These are phyloP conservation scores for Noctua janthe DNA, from an alignment of 2,888 invertebrate genomes.

Conservation along the genomic window DNA sequence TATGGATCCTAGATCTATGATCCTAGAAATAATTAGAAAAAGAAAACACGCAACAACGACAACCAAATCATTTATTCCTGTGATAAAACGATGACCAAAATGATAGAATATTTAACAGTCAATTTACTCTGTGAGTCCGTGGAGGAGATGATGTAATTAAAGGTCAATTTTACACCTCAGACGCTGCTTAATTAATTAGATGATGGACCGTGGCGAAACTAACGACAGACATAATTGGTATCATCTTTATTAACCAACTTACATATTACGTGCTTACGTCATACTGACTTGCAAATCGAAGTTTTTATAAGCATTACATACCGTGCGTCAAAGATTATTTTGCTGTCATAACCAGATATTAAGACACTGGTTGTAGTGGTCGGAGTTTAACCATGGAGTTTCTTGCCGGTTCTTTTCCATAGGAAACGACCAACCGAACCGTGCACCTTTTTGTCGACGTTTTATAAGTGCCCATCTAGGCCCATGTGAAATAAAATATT, in stretches of 20 bases:
- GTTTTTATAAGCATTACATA: neutral
- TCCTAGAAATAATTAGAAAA: neutral
- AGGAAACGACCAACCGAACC: too few relatives aligned
- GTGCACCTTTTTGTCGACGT: too few relatives aligned
- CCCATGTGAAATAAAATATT: too few relatives aligned
- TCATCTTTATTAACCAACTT: neutral
- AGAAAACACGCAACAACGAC: neutral
- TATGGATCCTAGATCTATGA: too few relatives aligned
- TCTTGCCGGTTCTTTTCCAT: too few relatives aligned
- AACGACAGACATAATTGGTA: slow-evolving; percentile 33
- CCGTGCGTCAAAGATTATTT: neutral
- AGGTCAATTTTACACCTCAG: slow-evolving; percentile 42
- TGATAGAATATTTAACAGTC: neutral
- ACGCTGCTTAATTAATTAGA: slow-evolving; percentile 27
- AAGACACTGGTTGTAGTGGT: too few relatives aligned
- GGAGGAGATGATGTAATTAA: slow-evolving; percentile 28
- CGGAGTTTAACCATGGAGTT: too few relatives aligned
- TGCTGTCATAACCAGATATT: too few relatives aligned
- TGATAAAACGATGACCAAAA: neutral
- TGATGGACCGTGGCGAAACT: slow-evolving; percentile 18
- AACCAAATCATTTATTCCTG: neutral
- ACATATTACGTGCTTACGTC: neutral
- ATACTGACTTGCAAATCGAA: slow-evolving; percentile 7
- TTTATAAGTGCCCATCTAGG: too few relatives aligned
- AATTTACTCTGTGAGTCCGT: neutral